Evolutionary conservation across 2,888 invertebrate genomes (phyloP).

Genomic region (Eupithecia exiguata): DNA sequence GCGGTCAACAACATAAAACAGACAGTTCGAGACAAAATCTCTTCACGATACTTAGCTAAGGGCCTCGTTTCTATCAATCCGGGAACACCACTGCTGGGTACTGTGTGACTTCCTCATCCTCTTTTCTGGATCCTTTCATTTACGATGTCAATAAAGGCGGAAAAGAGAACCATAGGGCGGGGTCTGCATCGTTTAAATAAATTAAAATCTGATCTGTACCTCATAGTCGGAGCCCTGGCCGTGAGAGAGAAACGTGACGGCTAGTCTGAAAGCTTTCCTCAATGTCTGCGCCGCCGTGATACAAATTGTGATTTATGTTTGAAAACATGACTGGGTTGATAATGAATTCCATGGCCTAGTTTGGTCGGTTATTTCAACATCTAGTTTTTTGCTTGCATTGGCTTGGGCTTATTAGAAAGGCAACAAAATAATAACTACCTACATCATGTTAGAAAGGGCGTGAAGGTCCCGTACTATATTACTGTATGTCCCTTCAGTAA

Average conservation of each 20-base stretch:
- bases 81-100: not conserved
- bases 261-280: constrained; percentile 16
- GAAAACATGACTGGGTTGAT: constrained; percentile 15
- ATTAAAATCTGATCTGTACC: constrained; percentile 4
- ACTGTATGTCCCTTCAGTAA: not conserved
- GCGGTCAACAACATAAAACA: not conserved
- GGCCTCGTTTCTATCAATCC: not conserved
- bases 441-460: not conserved
- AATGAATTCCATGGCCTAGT: constrained; percentile 15
- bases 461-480: not conserved
- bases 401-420: constrained; percentile 15
- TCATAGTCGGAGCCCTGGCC: constrained; percentile 5
- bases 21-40: no score
- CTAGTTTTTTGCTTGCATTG: constrained; percentile 10
- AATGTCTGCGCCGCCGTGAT: constrained; percentile 4
- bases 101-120: not conserved
- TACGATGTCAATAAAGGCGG: not conserved
- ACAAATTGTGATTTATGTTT: constrained; percentile 18
- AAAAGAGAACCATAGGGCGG: no score
- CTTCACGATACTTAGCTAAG: not conserved
- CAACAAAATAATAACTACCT: constrained; percentile 2
- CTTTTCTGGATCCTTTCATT: not conserved
- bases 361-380: constrained; percentile 12
- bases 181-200: not conserved
- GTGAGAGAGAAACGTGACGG: constrained; percentile 31